phyloP scores from a whole-genome alignment of 2,888 invertebrate species.

The Mesorhabditis belari region DNA sequence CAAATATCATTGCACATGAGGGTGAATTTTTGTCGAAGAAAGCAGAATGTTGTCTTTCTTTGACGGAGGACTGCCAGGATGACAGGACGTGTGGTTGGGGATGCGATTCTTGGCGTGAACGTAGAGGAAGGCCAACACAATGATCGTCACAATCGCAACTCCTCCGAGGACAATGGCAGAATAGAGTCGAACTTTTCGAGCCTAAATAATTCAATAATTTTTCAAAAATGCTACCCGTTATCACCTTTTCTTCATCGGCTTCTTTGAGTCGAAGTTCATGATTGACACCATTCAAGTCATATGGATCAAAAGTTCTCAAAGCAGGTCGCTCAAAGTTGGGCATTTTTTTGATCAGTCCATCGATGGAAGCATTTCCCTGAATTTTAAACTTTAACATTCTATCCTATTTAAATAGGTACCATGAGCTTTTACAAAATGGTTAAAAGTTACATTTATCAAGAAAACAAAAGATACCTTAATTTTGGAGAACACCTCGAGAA shows the following conservation, averaged over 20 bases:
- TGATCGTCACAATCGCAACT: neutral
- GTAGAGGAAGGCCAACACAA: neutral
- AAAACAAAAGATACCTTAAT: constrained; percentile 4
- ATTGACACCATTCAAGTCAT: constrained; percentile 48
- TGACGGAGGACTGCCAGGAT: neutral
- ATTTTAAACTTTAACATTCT: neutral
- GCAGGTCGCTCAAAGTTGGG: constrained; percentile 43
- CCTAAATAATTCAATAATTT: neutral
- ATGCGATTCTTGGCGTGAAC: neutral
- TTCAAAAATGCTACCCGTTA: too few relatives aligned
- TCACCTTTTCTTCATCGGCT: neutral
- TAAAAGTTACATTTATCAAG: constrained; percentile 2
- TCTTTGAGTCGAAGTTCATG: constrained; percentile 38
- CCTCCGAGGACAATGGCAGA: neutral
- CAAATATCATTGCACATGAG: too few relatives aligned
- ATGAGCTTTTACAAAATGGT: neutral
- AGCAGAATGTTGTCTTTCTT: too few relatives aligned
- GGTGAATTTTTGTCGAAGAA: too few relatives aligned
- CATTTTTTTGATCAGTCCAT: constrained; percentile 45
- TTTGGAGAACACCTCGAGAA: constrained; percentile 29
- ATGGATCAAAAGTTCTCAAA: constrained; percentile 45
- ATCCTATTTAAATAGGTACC: neutral
- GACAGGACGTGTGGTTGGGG: neutral
- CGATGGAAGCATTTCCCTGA: constrained; percentile 34
- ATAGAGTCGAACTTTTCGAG: neutral